These are phyloP conservation scores for Sarotherodon lohbergeri DNA, from an alignment of 2,113 vertebrate species.

Conservation along the genomic window DNA sequence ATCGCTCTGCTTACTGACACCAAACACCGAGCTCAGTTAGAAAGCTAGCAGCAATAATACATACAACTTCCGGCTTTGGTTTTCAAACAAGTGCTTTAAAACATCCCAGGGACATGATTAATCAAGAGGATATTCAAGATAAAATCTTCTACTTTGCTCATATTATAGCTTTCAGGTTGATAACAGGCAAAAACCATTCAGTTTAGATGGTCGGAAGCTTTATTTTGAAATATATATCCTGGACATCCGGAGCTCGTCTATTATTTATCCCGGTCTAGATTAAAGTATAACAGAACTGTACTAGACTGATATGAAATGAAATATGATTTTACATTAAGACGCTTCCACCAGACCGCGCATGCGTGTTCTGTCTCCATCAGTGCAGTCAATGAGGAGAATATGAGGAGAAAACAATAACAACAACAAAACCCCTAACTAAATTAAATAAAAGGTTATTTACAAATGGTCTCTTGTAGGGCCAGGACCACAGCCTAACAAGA, in stretches of 20 bases:
- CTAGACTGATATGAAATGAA: not conserved
- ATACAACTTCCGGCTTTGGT: rapidly evolving
- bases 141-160: not conserved
- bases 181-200: not conserved
- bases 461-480: not conserved
- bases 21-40: not conserved
- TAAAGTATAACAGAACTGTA: not conserved
- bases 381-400: not conserved
- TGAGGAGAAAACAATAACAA: not conserved
- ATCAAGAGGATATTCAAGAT: rapidly evolving
- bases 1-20: not conserved
- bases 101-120: not conserved
- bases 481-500: not conserved
- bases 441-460: not conserved
- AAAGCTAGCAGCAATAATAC: rapidly evolving
- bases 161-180: not conserved
- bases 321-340: not conserved
- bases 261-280: not conserved
- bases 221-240: not conserved
- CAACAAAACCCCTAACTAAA: not conserved
- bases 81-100: not conserved
- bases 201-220: not conserved
- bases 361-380: not conserved
- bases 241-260: not conserved
- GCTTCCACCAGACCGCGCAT: not conserved